A percentile compares a stretch with the other conserved stretches of the same genome.
phyloP scores from a whole-genome alignment of 2,113 vertebrate species.

The Anolis carolinensis region DNA sequence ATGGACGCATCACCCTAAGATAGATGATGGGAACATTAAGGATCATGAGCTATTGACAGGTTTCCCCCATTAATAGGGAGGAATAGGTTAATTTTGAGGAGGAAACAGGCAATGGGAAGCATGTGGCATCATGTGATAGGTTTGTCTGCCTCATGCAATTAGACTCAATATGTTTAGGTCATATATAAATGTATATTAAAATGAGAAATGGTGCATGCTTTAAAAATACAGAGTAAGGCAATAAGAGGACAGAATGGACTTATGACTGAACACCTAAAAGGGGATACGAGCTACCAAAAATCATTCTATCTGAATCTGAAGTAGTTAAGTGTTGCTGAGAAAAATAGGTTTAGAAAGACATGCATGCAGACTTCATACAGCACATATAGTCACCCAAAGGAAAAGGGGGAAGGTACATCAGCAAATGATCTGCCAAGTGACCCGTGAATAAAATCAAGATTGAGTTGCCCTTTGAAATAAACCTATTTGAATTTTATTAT shows the following conservation, averaged over 20 bases:
- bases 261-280: background rate
- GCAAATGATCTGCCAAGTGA: slow-evolving; percentile 81
- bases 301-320: slow-evolving; percentile 64
- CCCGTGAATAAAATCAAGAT: slow-evolving; percentile 80
- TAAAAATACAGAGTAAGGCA: background rate
- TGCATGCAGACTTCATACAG: slow-evolving; percentile 47
- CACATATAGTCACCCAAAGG: too few relatives aligned
- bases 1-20: too few relatives aligned
- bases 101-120: too few relatives aligned
- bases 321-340: slow-evolving; percentile 60
- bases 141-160: too few relatives aligned
- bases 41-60: too few relatives aligned
- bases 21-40: too few relatives aligned
- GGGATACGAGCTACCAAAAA: background rate
- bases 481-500: slow-evolving; percentile 86
- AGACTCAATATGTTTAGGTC: background rate
- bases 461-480: slow-evolving; percentile 84
- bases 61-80: too few relatives aligned
- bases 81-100: too few relatives aligned
- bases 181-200: background rate
- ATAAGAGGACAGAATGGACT: background rate
- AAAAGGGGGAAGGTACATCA: slow-evolving; percentile 54
- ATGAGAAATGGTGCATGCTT: background rate
- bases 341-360: slow-evolving; percentile 61
- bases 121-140: too few relatives aligned